Evolutionary conservation across 2,113 vertebrate species (phyloP), one percentile per base, ranked within the genome.

Genomic region (Oreochromis aureus): DNA sequence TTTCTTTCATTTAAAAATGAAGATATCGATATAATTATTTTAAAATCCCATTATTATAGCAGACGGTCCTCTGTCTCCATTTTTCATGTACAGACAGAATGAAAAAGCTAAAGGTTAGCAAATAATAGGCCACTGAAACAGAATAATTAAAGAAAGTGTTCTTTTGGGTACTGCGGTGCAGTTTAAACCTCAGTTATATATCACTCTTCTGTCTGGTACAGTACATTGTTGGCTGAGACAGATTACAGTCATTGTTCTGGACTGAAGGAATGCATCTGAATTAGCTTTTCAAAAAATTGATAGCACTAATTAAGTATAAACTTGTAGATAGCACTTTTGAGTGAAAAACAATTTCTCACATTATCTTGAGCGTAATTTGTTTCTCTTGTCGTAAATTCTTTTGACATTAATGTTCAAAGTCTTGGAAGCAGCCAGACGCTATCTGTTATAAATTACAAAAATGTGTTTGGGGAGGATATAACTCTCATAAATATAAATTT

Each of bases 331-430:
- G 48, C 71, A 19, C 39, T 88, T 92, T 90, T 63, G 81, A 90
- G 78, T 78, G 63, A 89, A 90, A 84, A 89, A 89, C 91, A 94
- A 85, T 90, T 87, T 78, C 84, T 91, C 87, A 84, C 87, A 76
- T 90, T 90, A 94, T 91, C 91, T 86, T 59, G 32, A 83, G 69
- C 51, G 24, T 89, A 91, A 94, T 95, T 94, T 91, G 55, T 94
- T 89, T 93, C 88, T 90, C 81, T 93, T 83, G 81, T 82, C 84
- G 36, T 95, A 93, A 92, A 94, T 94, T 94, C 81, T 89, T 94
- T 89, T 94, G 93, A 93, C 95, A 82, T 92, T 92, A 91, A 94
- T 94, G 94, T 92, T 94, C 91, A 91, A 94, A 93, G 93, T 94
- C 91, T 93, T 95, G 83, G 92, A 96, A 88, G 91, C 90, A 11